Percentiles rank a stretch among this genome's conserved stretches.
Conservation (phyloP, 2,113 vertebrate species). For the Tupaia tana region DNA sequence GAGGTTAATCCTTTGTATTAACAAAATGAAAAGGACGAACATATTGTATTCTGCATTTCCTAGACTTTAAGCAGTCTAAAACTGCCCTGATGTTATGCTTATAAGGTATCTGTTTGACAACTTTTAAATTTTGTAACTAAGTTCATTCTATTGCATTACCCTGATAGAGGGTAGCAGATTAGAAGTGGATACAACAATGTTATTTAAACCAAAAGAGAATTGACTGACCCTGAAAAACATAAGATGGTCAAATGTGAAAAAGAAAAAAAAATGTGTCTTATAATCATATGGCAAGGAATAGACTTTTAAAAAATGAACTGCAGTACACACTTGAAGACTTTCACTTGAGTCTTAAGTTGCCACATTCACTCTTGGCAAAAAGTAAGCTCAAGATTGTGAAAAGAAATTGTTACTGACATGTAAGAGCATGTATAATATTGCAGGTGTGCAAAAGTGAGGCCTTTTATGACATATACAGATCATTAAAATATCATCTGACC, state of each 20-base stretch:
- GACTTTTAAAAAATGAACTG: neutral
- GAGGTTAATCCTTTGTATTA: constrained; percentile 11
- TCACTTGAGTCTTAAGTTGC: neutral
- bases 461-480: neutral
- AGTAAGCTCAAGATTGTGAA: neutral
- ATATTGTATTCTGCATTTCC: neutral
- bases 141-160: neutral
- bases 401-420: neutral
- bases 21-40: neutral
- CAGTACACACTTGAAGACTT: constrained; percentile 10
- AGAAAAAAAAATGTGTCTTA: neutral
- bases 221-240: neutral
- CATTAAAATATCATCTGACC: constrained; percentile 9
- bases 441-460: neutral
- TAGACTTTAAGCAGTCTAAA: neutral
- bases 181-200: neutral
- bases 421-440: neutral
- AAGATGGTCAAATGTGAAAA: too few species aligned
- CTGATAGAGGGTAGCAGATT: neutral
- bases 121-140: neutral
- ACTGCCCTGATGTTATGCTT: neutral
- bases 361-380: neutral
- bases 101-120: neutral
- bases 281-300: neutral
- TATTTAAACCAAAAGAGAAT: neutral